Percentiles rank a stretch among this genome's conserved stretches.
Evolutionary conservation across 2,113 vertebrate genomes (phyloP).

Genomic region (Tinamus guttatus): DNA sequence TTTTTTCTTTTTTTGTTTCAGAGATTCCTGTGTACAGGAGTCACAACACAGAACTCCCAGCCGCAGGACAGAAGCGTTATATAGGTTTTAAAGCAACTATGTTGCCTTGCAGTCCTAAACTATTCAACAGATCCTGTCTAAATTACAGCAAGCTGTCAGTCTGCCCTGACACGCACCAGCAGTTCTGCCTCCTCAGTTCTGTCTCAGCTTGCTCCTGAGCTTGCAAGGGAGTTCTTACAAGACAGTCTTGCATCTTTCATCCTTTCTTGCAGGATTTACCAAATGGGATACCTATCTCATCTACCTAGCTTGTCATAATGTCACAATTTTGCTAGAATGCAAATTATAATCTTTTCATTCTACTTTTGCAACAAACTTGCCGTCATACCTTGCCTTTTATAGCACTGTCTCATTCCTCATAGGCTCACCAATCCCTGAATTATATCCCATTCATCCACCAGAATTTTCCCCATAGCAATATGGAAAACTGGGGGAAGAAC

Average conservation of each 20-base stretch:
- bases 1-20: not conserved
- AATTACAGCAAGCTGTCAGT: not conserved
- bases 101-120: not conserved
- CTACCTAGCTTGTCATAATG: not conserved
- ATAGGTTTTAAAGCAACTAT: not conserved
- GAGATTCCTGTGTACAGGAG: not conserved
- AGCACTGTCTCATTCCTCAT: not conserved
- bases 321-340: not conserved
- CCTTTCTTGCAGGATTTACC: not conserved
- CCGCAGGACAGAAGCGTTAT: not conserved
- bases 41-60: not conserved
- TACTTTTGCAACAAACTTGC: not conserved
- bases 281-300: not conserved
- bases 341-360: not conserved
- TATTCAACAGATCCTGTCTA: not conserved
- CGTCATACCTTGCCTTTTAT: not conserved
- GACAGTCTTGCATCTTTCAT: not conserved
- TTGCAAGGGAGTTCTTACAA: not conserved
- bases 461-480: not conserved
- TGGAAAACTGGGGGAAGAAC: not conserved
- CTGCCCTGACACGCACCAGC: constrained; percentile 10
- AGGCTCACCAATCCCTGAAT: not conserved
- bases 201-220: not conserved
- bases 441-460: not conserved
- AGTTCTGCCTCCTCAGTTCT: not conserved